Base-by-base conservation (phyloP, 2,888 invertebrate genomes). In the Drosophila meridiana region DNA sequence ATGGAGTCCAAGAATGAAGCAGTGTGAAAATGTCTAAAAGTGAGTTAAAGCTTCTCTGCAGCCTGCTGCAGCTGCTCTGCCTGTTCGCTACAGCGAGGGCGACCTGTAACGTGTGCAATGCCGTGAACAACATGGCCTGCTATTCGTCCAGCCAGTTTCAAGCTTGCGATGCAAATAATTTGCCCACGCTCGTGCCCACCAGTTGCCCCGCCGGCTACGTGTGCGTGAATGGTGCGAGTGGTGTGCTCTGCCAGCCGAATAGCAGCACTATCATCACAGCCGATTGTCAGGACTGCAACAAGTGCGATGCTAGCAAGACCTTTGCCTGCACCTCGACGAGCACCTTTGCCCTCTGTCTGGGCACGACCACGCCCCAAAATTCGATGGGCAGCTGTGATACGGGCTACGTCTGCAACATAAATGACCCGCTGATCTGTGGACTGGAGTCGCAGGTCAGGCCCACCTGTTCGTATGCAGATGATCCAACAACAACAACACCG, bases 301-400 rank as follows among this genome's bases (percentile, higher is more conserved):
- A 56, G 63, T 92, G 91, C 56, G 87, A 91, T 58, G 42, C 58
- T 0, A 83, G 48, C 26, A 38, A 59, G 1, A 85, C 83, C 0
- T 92, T 92, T 48, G 91, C 91, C 61, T 92, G 91, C 67, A 92
- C 90, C 4, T 82, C 87, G 5, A 67, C 76, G 13, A 71, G 48
- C 40, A 86, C 76, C 9, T 92, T 87, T 48, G 83, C 90, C 0
- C 77, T 92, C 14, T 92, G 91, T 55, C 72, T 90, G 60, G 91
- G 92, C 36, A 78, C 79, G 6, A 52, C 50, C 8, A 67, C 63
- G 32, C 78, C 82, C 0, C 82, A 83, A 5, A 40, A 64, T 11
- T 78, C 87, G 5, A 43, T 26, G 8, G 88, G 86, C 28, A 80
- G 47, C 40, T 92, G 91, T 77, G 75, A 66, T 28, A n/a, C 66